phyloP scores from a whole-genome alignment of 2,888 invertebrate genomes.

The Hylaea fasciaria region DNA sequence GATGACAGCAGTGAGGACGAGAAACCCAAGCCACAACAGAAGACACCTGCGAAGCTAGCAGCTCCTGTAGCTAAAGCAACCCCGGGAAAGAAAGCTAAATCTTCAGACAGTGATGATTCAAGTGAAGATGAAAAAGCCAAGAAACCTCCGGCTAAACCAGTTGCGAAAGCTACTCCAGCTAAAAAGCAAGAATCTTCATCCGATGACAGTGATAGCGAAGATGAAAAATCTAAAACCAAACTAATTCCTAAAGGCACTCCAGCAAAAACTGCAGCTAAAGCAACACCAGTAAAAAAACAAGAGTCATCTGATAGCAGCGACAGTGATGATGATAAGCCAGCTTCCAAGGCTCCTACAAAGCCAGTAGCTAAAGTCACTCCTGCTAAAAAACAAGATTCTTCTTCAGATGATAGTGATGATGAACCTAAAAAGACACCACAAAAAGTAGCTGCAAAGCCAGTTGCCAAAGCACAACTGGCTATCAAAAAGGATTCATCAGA shows the following conservation, averaged over 20 bases:
- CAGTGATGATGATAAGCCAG: conserved; percentile 36
- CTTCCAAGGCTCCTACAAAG: conserved; percentile 46
- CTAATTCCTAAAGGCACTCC: conserved; percentile 17
- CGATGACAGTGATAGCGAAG: conserved; percentile 38
- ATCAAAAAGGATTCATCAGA: conserved; percentile 48
- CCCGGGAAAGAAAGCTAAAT: conserved; percentile 45
- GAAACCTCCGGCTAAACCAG: conserved; percentile 34
- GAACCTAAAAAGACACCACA: conserved; percentile 45
- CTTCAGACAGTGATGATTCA: conserved; percentile 60
- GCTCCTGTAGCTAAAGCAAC: conserved; percentile 34
- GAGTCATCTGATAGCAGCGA: conserved; percentile 54
- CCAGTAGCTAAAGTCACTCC: conserved; percentile 9
- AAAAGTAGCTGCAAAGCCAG: conserved; percentile 36
- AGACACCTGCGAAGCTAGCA: conserved; percentile 42
- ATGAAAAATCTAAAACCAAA: conserved; percentile 15
- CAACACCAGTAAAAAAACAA: conserved; percentile 53
- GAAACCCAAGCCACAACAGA: conserved; percentile 58
- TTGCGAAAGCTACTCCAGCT: conserved; percentile 43
- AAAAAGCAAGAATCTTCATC: conserved; percentile 64
- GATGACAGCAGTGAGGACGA: conserved; percentile 55
- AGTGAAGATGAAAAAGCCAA: conserved; percentile 53
- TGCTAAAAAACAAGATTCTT: conserved; percentile 56
- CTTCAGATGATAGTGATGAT: conserved; percentile 61
- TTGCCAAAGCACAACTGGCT: conserved; percentile 38
- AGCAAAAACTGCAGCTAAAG: conserved; percentile 45